phyloP scores from a whole-genome alignment of 2,888 invertebrate genomes.

The Papilio demoleus region DNA sequence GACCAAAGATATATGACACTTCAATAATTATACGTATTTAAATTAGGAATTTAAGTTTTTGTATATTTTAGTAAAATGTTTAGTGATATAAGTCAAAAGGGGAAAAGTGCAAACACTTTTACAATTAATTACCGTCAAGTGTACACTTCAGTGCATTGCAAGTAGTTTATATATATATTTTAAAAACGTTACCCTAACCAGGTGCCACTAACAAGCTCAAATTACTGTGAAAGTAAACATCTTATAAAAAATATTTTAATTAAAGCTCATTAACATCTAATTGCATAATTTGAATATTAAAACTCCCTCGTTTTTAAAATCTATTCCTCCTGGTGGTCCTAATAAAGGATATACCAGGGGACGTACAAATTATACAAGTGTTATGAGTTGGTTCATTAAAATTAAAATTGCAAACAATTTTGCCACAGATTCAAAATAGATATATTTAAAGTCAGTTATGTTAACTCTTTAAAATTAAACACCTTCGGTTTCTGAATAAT shows the following conservation, averaged over 20 bases:
- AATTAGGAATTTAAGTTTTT: no score
- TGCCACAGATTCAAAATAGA: no score
- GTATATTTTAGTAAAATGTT: neutral
- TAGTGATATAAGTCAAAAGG: neutral
- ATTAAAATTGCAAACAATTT: no score
- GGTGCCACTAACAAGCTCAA: slow-evolving; percentile 15
- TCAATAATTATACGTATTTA: neutral
- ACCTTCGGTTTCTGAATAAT: no score
- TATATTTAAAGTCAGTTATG: no score
- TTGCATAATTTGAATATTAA: neutral
- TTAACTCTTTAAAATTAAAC: no score
- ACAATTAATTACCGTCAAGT: slow-evolving; percentile 22
- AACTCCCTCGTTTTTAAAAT: no score
- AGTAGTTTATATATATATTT: slow-evolving; percentile 5
- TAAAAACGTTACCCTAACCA: neutral
- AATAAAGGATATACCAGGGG: neutral
- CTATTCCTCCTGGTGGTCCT: neutral
- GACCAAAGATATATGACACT: neutral
- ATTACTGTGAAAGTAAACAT: neutral
- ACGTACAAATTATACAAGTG: no score
- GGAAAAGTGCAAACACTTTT: slow-evolving; percentile 5
- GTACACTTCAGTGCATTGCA: neutral
- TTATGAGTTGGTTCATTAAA: no score
- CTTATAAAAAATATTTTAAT: slow-evolving; percentile 3
- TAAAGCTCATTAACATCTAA: slow-evolving; percentile 4